Evolutionary conservation across 2,113 vertebrate genomes (phyloP).

Genomic region (Cynocephalus volans): DNA sequence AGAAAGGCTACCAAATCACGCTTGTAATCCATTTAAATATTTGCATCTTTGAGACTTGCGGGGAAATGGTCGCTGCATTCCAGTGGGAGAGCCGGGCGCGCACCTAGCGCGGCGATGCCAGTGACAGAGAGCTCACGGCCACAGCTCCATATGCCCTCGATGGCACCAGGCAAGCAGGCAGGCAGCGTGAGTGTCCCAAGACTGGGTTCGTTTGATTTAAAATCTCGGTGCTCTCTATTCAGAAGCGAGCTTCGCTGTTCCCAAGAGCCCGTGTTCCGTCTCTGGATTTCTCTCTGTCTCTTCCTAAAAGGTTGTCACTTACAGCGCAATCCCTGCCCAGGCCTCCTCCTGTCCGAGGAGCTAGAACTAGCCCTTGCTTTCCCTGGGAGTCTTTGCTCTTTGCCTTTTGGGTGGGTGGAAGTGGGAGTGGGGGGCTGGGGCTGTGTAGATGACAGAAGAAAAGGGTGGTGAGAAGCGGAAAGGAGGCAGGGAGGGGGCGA

Average conservation of each 20-base stretch:
- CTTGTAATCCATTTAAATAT: slow-evolving; percentile 70
- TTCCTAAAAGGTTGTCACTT: slow-evolving; percentile 70
- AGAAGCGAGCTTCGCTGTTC: not conserved
- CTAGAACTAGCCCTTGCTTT: slow-evolving; percentile 7
- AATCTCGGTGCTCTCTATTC: not conserved
- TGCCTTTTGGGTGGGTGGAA: slow-evolving; percentile 63
- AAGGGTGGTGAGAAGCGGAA: slow-evolving; percentile 35
- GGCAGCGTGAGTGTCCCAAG: slow-evolving; percentile 47
- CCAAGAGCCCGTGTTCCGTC: not conserved
- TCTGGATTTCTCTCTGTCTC: not conserved
- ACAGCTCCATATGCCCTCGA: not conserved
- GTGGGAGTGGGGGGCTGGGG: slow-evolving; percentile 19
- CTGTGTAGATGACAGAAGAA: slow-evolving; percentile 4
- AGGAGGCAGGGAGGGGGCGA: slow-evolving; percentile 70
- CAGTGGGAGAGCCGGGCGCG: slow-evolving; percentile 35
- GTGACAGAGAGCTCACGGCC: not conserved
- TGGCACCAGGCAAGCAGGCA: not conserved
- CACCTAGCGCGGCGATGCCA: slow-evolving; percentile 36
- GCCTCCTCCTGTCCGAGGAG: slow-evolving; percentile 62
- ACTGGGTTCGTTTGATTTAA: not conserved
- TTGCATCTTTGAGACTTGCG: slow-evolving; percentile 63
- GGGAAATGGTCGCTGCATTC: slow-evolving; percentile 77
- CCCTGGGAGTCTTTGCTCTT: slow-evolving; percentile 65
- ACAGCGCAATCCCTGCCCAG: slow-evolving; percentile 54
- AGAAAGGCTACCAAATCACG: slow-evolving; percentile 63